Evolutionary conservation across 2,888 invertebrate genomes (phyloP).

Genomic region (Clitarchus hookeri): DNA sequence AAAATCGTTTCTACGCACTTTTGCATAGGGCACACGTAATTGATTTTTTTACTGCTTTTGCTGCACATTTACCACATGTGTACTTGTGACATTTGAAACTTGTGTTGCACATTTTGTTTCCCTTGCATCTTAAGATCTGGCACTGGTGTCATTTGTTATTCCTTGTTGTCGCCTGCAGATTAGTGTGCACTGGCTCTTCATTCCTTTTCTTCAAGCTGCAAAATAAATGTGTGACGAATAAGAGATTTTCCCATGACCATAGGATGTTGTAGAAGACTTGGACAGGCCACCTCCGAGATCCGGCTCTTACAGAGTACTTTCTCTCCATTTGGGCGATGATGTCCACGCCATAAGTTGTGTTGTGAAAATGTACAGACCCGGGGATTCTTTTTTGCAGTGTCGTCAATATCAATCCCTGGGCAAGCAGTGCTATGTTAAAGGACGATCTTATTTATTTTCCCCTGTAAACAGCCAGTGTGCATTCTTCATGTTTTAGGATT

Average conservation of each 20-base stretch:
- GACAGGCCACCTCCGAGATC: background rate
- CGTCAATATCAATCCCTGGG: too few species aligned
- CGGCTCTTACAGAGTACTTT: background rate
- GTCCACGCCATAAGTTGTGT: too few species aligned
- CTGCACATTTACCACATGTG: background rate
- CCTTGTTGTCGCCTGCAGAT: background rate
- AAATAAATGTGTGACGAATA: background rate
- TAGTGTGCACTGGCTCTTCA: background rate
- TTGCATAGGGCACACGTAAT: background rate
- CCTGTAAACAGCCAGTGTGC: too few species aligned
- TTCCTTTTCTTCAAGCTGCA: background rate
- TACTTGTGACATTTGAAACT: background rate
- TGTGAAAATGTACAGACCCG: too few species aligned
- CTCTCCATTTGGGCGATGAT: background rate
- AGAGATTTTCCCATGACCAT: background rate
- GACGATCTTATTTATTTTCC: too few species aligned
- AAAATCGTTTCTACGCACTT: background rate
- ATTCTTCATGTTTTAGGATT: too few species aligned
- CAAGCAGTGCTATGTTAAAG: too few species aligned
- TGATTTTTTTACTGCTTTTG: too few species aligned
- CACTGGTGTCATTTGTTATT: background rate
- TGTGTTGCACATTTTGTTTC: background rate
- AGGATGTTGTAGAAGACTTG: background rate
- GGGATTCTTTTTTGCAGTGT: too few species aligned
- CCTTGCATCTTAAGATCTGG: background rate